A percentile compares a stretch with the other conserved stretches of the same genome.
Conservation (phyloP, 2,888 invertebrate species). For the Trichacis sp. region DNA sequence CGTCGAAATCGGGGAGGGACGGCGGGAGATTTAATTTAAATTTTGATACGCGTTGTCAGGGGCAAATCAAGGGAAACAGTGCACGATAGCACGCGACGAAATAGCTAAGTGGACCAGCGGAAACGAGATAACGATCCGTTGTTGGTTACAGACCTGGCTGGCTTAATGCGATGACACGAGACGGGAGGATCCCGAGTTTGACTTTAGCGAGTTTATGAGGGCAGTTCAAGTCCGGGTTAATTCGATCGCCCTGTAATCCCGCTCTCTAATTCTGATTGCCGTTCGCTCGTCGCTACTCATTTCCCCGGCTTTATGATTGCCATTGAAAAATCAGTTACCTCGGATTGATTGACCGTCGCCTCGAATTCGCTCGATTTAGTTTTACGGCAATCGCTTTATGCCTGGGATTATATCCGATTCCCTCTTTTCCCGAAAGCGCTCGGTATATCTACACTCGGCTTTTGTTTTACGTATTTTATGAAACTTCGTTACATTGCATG, state of each 20-base stretch:
- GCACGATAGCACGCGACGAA: constrained; percentile 27
- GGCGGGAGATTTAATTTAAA: neutral
- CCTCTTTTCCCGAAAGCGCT: neutral
- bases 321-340: constrained; percentile 24
- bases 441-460: constrained; percentile 37
- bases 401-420: neutral
- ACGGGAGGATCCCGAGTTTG: constrained; percentile 64
- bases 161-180: constrained; percentile 62
- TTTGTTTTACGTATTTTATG: constrained; percentile 40
- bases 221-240: constrained; percentile 63
- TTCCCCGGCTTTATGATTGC: constrained; percentile 19
- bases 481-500: neutral
- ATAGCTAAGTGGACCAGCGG: constrained; percentile 42
- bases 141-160: constrained; percentile 54
- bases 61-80: constrained; percentile 32
- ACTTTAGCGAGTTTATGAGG: constrained; percentile 68
- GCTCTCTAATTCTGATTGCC: constrained; percentile 65
- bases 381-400: constrained; percentile 3
- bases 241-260: constrained; percentile 67
- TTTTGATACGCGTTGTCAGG: constrained; percentile 5
- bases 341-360: neutral
- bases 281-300: constrained; percentile 35
- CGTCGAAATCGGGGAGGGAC: neutral
- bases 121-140: constrained; percentile 58
- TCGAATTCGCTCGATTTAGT: constrained; percentile 5